Evolutionary conservation across 2,113 vertebrate species (phyloP), one percentile per base, ranked within the genome.

Genomic region (Bos indicus): DNA sequence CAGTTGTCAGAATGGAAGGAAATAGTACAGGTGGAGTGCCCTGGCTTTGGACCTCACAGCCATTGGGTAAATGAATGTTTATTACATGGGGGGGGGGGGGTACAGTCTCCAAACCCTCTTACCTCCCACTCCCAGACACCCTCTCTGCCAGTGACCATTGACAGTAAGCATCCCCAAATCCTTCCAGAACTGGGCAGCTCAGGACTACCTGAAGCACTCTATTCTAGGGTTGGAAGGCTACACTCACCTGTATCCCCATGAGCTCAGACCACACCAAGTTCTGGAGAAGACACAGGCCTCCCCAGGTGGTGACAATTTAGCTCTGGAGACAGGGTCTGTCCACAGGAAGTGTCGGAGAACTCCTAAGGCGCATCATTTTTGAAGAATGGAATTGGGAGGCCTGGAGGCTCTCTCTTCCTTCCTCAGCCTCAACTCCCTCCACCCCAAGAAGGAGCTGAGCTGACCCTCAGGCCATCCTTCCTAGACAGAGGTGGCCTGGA

Each of bases 241-340:
- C 33, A 11, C 3, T 67, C 16, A 36, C 16, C 51, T 9, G n/a
- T 4, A 0, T 17, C 7, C 6, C 51, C 64, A 21, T 23, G 28
- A 33, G 46, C 30, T 78, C n/a, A 94, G 57, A n/a, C 46, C 16
- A 11, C 6, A 56, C 21, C 28, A 43, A 17, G 12, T 8, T 13
- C 3, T 64, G 30, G 17, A 78, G 67, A 93, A 71, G 78, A 46
- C 51, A 51, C 1, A 36, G 30, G 8, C 17, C 82, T 91, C 36
- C n/a, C 54, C 51, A 11, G 30, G 7, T 80, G 16, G 54, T 90
- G 28, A 82, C 46, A 54, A 26, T 48, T 56, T 74, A 25, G 19
- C 77, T 90, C 77, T 94, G 59, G 67, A 96, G 71, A 93, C 33
- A 83, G 62, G 91, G 21, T 48, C 33, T 87, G 26, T 33, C 33